A percentile compares a stretch with the other conserved stretches of the same genome.
phyloP scores from a whole-genome alignment of 2,888 invertebrate species.

The Horisme vitalbata region DNA sequence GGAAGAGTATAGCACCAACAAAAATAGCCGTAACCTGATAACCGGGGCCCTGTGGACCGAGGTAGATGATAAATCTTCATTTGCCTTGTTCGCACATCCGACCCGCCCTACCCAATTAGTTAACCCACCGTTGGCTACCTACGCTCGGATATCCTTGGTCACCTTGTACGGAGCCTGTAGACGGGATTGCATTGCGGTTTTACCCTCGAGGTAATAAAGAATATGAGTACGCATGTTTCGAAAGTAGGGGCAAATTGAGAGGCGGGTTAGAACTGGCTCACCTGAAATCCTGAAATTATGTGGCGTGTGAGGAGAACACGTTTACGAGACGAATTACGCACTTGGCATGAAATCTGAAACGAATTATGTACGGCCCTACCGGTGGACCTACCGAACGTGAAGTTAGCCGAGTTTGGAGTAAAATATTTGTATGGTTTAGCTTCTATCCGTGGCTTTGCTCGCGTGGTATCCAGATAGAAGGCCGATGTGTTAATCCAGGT shows the following conservation, averaged over 20 bases:
- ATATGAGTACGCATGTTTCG: conserved; percentile 25
- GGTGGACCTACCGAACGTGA: no score
- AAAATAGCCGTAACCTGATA: conserved; percentile 39
- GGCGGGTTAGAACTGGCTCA: conserved; percentile 16
- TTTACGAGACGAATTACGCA: conserved; percentile 12
- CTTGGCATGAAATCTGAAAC: conserved; percentile 14
- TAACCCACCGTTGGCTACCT: conserved; percentile 47
- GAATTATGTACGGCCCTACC: no score
- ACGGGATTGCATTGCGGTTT: conserved; percentile 42
- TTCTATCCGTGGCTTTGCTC: no score
- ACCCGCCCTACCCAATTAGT: conserved; percentile 75
- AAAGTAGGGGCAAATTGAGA: conserved; percentile 27
- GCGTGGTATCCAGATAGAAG: no score
- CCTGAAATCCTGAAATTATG: conserved; percentile 26
- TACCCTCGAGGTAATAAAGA: conserved; percentile 28
- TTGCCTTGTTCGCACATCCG: conserved; percentile 77
- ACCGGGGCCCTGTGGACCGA: conserved; percentile 52
- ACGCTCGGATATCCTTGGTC: conserved; percentile 68
- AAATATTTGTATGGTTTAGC: no score
- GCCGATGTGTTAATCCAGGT: no score
- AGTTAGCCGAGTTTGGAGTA: no score
- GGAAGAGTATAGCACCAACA: conserved; percentile 32
- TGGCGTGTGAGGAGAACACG: conserved; percentile 4
- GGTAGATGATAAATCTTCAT: conserved; percentile 78
- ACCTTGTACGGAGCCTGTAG: conserved; percentile 44